Base-by-base conservation (phyloP, 2,797 vertebrate species). In the Morelia viridis region DNA sequence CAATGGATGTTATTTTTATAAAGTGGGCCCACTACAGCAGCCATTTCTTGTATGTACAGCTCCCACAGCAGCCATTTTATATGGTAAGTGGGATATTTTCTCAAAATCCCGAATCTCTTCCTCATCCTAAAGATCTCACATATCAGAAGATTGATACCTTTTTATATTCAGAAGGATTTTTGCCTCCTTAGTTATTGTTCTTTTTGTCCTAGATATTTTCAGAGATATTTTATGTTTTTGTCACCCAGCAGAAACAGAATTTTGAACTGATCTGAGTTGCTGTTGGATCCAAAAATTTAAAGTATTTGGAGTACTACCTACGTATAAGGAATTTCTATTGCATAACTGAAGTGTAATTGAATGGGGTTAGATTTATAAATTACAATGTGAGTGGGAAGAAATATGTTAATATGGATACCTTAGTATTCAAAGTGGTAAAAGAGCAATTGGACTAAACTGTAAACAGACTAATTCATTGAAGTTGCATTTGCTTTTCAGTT, bases 121-220 rank as follows among this genome's bases (percentile, higher is more conserved):
- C 28, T 41, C 28, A 22, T 58, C 22, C 35, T 87, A 60, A 5
- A 61, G 35, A 9, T 53, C 15, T 65, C 2, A 28, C 9, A 12
- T 35, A 9, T 11, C 19, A 5, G 1, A 89, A 35, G 46, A 24
- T 10, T 12, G 9, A 31, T 71, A 56, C 17, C 15, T 57, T 5
- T 41, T 76, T 60, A 89, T 41, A 76, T 41, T 57, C 53, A 89
- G 28, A 71, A 19, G 9, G 4, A 5, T 22, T 26, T 26, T 9
- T 85, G 91, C 46, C 93, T 92, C 93, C 89, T 12, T 93, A 2
- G 12, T n/a, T 3, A 12, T 68, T 61, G 60, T n/a, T 92, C 19
- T 15, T 85, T 93, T 91, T 3, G 50, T 76, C 0, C 6, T 12
- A 56, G 12, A 28, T 31, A 22, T 56, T 28, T 28, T 22, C 28